Conservation (phyloP, 2,888 invertebrate species). For the Chelonus formosanus region DNA sequence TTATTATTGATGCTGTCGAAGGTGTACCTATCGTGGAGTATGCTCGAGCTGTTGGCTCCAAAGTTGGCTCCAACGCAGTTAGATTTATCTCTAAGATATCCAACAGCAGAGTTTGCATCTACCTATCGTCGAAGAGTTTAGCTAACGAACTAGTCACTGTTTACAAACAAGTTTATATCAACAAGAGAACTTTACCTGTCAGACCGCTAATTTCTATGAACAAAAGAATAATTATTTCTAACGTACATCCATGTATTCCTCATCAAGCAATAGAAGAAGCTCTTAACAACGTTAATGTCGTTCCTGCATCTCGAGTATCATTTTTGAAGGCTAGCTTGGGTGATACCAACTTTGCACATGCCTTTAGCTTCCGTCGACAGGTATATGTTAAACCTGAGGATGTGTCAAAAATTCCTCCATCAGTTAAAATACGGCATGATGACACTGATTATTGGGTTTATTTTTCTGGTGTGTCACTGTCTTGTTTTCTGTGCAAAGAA, state of each 20-base stretch:
- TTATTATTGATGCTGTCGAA: constrained; percentile 13
- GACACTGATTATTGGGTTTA: background rate
- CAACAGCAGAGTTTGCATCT: constrained; percentile 34
- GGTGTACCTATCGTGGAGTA: constrained; percentile 14
- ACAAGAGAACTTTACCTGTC: background rate
- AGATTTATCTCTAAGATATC: constrained; percentile 34
- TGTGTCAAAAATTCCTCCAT: background rate
- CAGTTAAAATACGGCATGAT: background rate
- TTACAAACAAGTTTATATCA: constrained; percentile 15
- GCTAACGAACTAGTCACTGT: constrained; percentile 26
- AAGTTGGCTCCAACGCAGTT: constrained; percentile 23
- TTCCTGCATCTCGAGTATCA: constrained; percentile 19
- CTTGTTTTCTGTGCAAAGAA: background rate
- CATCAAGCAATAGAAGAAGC: constrained; percentile 23
- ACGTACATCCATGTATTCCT: constrained; percentile 34
- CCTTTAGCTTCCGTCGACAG: background rate
- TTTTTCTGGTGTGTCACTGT: background rate
- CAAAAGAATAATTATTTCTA: constrained; percentile 34
- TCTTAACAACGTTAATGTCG: constrained; percentile 9
- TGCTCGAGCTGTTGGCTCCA: constrained; percentile 1
- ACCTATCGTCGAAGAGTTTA: constrained; percentile 16
- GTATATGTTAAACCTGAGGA: background rate
- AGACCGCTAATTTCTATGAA: constrained; percentile 26
- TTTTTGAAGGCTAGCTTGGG: constrained; percentile 20
- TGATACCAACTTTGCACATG: constrained; percentile 6